Conservation (phyloP, 2,888 invertebrate species). For the Poecilus cupreus region DNA sequence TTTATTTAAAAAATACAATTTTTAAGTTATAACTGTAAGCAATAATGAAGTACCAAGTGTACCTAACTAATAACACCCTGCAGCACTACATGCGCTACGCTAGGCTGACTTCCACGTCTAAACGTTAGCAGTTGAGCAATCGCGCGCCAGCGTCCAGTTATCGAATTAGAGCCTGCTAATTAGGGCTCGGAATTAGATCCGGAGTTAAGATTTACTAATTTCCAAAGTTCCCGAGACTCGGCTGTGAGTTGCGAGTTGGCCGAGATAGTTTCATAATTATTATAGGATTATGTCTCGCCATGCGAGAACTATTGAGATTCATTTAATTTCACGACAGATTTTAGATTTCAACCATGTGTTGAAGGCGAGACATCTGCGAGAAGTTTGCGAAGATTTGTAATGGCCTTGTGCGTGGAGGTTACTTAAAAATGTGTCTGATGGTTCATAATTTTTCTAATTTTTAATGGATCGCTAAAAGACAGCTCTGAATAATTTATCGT, state of each 20-base stretch:
- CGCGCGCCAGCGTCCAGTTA: conserved; percentile 65
- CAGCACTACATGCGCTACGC: not conserved
- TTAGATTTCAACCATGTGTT: conserved; percentile 17
- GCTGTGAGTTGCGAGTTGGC: conserved; percentile 49
- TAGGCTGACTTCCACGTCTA: not conserved
- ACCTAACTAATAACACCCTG: not conserved
- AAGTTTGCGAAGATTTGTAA: no score
- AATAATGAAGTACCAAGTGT: no score
- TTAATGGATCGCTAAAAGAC: no score
- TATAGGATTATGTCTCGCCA: conserved; percentile 64
- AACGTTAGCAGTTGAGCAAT: not conserved
- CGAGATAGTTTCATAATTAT: conserved; percentile 65
- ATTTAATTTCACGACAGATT: conserved; percentile 45
- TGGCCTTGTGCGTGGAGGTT: no score
- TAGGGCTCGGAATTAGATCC: conserved; percentile 69
- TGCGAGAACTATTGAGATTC: conserved; percentile 56
- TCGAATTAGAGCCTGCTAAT: conserved; percentile 69
- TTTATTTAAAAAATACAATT: no score
- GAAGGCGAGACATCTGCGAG: not conserved
- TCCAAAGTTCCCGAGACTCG: conserved; percentile 63
- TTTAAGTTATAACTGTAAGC: no score
- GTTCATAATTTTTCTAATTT: no score
- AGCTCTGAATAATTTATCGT: no score
- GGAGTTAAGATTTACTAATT: conserved; percentile 67
- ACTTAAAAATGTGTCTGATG: no score